Base-by-base conservation (phyloP, 2,113 vertebrate genomes). In the Tachysurus fulvidraco region DNA sequence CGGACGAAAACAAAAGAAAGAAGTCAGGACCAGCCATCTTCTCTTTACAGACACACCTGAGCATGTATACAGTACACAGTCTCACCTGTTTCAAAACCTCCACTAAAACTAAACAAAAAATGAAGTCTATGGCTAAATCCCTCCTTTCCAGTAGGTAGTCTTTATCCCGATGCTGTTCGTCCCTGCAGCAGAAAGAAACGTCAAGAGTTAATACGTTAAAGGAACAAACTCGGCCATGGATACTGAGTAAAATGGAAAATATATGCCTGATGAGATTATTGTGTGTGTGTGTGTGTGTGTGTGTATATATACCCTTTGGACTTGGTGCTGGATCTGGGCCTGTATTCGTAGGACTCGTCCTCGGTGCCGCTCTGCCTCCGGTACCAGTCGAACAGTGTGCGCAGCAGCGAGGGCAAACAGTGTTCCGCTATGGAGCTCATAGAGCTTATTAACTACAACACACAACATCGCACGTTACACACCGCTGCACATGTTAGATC, bases 401-500 rank as follows among this genome's bases (percentile, higher is more conserved):
- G 97, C 89, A 99, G 94, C 92, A 99, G 95, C 91, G 98, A 99
- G 93, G 98, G 98, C 95, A 99, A 98, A 97, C 98, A 99, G 97
- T 99, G 98, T 97, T 99, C 98, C 94, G 98, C 98, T 96, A 99
- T 97, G 81, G 98, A 99, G 97, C 98, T 99, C 98, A 99, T 99
- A 94, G 98, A 99, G 97, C 98, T 99, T 95, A 99, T 97, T 97
- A 99, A 96, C 98, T 99, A 87, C 6, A 86, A 85, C 28, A 89
- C 74, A 89, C 57, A 89, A 46, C 65, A 84, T 17, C 89, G 73
- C 28, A 79, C 14, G 44, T 44, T 67, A 62, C 44, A 88, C 2
- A 65, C 2, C 19, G 13, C 36, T 4, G 64, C 28, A 44, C 17
- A n/a, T 10, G 19, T 50, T 13, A 10, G 2, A 12, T 28, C 13